Evolutionary conservation across 2,888 invertebrate genomes (phyloP).

Genomic region (Ypsolopha sequella): DNA sequence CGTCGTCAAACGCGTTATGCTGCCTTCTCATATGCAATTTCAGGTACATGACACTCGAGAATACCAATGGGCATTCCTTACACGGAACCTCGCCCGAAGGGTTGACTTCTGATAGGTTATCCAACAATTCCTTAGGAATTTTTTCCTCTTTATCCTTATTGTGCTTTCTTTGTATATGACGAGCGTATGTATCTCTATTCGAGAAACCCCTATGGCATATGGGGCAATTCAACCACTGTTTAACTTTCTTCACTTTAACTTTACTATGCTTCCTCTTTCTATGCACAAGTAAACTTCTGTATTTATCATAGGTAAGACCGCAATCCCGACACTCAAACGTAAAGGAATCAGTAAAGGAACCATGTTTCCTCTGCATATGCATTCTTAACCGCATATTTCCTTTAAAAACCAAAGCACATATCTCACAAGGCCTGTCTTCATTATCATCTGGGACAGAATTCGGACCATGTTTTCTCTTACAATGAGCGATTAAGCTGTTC

Average conservation of each 20-base stretch:
- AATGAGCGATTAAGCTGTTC: constrained; percentile 50
- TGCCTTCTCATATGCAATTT: constrained; percentile 57
- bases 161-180: constrained; percentile 57
- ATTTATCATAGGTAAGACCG: constrained; percentile 52
- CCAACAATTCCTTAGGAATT: constrained; percentile 19
- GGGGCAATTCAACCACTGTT: constrained; percentile 46
- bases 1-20: constrained; percentile 46
- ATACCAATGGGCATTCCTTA: constrained; percentile 47
- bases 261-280: constrained; percentile 44
- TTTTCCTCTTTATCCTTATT: constrained; percentile 15
- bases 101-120: constrained; percentile 8
- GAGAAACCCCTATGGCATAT: constrained; percentile 51
- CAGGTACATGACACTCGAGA: constrained; percentile 45
- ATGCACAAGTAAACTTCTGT: constrained; percentile 49
- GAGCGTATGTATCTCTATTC: constrained; percentile 48
- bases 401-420: constrained; percentile 56
- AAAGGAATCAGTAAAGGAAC: constrained; percentile 44
- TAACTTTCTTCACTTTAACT: constrained; percentile 24
- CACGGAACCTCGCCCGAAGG: constrained; percentile 47
- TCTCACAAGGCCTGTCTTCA: constrained; percentile 45
- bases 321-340: constrained; percentile 45
- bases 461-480: constrained; percentile 50
- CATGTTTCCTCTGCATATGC: constrained; percentile 59
- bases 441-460: constrained; percentile 33
- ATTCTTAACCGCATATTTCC: constrained; percentile 44